These are phyloP conservation scores for Patella depressa DNA, from an alignment of 2,888 invertebrate genomes.

Conservation along the genomic window DNA sequence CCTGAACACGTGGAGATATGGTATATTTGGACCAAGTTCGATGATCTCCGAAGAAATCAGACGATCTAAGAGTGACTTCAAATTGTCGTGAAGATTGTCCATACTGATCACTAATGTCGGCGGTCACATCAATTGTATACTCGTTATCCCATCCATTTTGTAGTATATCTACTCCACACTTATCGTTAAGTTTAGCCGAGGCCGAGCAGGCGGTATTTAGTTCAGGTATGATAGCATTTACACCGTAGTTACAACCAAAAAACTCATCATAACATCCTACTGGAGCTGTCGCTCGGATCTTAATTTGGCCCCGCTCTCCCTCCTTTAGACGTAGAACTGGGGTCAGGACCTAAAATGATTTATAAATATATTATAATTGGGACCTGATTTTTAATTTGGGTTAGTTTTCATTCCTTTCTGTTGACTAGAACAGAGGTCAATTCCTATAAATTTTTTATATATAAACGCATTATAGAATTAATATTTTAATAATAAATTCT, in stretches of 20 bases:
- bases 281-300: not conserved
- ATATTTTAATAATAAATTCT: too few species aligned
- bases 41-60: not conserved
- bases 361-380: not conserved
- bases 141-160: not conserved
- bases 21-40: not conserved
- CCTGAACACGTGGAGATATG: too few species aligned
- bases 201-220: not conserved
- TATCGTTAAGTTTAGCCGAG: not conserved
- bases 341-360: not conserved
- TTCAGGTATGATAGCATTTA: not conserved
- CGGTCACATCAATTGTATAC: not conserved
- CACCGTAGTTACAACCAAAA: not conserved
- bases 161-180: not conserved
- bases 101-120: not conserved
- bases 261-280: not conserved
- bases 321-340: not conserved
- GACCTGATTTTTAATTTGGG: too few species aligned
- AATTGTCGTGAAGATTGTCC: not conserved
- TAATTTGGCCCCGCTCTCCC: not conserved
- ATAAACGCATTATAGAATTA: too few species aligned
- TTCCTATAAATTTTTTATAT: too few species aligned
- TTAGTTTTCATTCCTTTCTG: too few species aligned
- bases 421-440: too few species aligned
- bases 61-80: not conserved